Percentiles rank a stretch among this genome's conserved stretches.
These are phyloP conservation scores for Poeciliopsis paucimaculata DNA, from an alignment of 2,797 vertebrate genomes.

Conservation along the genomic window DNA sequence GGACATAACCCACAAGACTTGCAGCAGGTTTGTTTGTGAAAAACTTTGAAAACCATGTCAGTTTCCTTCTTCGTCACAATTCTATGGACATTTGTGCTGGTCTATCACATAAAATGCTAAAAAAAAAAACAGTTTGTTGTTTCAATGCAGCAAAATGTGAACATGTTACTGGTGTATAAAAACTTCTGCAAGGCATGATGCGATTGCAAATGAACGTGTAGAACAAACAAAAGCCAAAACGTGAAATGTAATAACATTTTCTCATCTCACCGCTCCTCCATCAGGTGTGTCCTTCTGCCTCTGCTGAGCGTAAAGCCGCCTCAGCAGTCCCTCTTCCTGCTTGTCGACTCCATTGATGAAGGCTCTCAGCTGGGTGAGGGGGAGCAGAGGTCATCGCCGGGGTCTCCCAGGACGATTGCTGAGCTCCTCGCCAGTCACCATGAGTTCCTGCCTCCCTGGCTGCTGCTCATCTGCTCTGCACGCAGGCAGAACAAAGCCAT, in stretches of 20 bases:
- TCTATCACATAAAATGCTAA: neutral
- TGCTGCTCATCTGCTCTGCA: constrained; percentile 94
- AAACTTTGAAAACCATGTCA: neutral
- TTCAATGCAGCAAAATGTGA: neutral
- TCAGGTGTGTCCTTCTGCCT: constrained; percentile 92
- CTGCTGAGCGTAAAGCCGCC: constrained; percentile 90
- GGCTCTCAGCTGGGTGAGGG: constrained; percentile 87
- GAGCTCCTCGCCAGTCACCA: constrained; percentile 95
- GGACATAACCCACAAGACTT: neutral
- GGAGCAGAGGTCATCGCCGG: constrained; percentile 82
- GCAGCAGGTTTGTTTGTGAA: neutral
- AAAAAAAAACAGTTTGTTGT: neutral
- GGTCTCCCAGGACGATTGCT: constrained; percentile 89
- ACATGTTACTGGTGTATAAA: neutral
- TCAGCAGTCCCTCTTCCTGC: constrained; percentile 89
- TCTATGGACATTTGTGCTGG: neutral
- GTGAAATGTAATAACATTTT: neutral
- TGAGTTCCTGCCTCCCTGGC: constrained; percentile 96
- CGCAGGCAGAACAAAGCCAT: constrained; percentile 96
- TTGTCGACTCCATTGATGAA: constrained; percentile 95
- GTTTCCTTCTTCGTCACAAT: neutral
- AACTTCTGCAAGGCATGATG: neutral
- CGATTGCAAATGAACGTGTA: neutral
- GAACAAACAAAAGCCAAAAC: neutral
- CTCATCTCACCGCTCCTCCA: neutral